Evolutionary conservation across 2,113 vertebrate species (phyloP), one percentile per base, ranked within the genome.

Genomic region (Sinocyclocheilus maitianheensis): DNA sequence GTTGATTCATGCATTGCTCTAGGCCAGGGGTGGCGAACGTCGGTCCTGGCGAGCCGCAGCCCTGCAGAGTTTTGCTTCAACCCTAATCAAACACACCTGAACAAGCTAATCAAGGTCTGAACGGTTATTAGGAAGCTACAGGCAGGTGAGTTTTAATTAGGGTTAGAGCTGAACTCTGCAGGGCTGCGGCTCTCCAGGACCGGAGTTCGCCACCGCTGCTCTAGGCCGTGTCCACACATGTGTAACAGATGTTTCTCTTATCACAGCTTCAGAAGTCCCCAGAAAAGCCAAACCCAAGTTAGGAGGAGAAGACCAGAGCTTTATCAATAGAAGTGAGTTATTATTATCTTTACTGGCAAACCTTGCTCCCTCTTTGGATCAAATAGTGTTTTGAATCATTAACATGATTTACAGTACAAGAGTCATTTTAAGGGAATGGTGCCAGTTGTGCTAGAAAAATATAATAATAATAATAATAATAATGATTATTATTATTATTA

Each of bases 251-350:
- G 8, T 89, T 26, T 48, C 5, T 88, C 62, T 79, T 34, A 86
- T 71, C 60, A 79, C 91, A 95, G 95, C 92, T 94, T 51, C 95
- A 94, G 87, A 95, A 91, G 88, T 93, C 94, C 88, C 93, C 92
- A 94, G 94, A 95, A 84, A 94, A 79, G 62, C 89, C 93, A 48
- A 93, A 93, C 80, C 91, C 93, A 72, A 95, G 93, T 91, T 95
- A 95, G 90, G 83, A 93, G 67, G 55, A 83, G 84, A 80, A 81
- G 86, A 71, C 37, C n/a, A 9, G 18, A 40, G 53, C 69, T 40
- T 58, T 74, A 22, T 77, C 74, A 75, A 75, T 76, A 87, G 34
- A 93, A 90, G 93, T 94, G 37, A 87, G 90, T 90, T 58, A 74
- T 48, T 7, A 30, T 69, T 40, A 62, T 65, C 16, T 51, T n/a